Base-by-base conservation (phyloP, 2,888 invertebrate genomes). In the Pollenia griseotomentosa region DNA sequence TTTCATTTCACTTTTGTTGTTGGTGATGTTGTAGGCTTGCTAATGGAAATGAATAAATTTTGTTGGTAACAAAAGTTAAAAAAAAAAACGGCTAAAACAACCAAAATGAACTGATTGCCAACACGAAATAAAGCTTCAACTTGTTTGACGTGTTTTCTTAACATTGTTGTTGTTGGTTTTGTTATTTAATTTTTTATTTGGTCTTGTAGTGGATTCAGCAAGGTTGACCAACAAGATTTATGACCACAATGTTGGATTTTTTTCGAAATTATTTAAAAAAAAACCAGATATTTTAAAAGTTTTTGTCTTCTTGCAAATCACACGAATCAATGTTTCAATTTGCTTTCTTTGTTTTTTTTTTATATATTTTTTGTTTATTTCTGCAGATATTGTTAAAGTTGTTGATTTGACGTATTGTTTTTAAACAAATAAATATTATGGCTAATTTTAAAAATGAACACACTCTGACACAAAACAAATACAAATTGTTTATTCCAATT, bases 181-280 rank as follows among this genome's bases (percentile, higher is more conserved):
- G 23, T 48, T 48, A 14, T 51, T 61, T 11, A 33, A 61, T 16
- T 66, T 55, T 70, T 77, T 14, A 2, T 23, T 61, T 84, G 16
- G n/a, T 81, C 19, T 73, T 68, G 46, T n/a, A 57, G 23, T 55
- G 42, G 40, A 44, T 23, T 71, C 53, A 61, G 65, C 55, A 87
- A 87, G 77, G 71, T 83, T 85, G 79, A 19, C 53, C 63, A 75
- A 80, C 57, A 79, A 85, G 82, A 87, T 85, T 83, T 85, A 87
- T 82, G 51, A 71, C 80, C 83, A 46, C 42, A 75, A 53, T 14
- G 42, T 77, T 55, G 65, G 8, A 1, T n/a, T 51, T 75, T n/a
- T 14, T 53, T 51, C 33, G n/a, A 19, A 46, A 44, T 63, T 71
- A 44, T 71, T 44, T 53, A 61, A 80, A 46, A 14, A 23, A 10